phyloP scores from a whole-genome alignment of 2,797 vertebrate genomes.

The Acanthiza pusilla region DNA sequence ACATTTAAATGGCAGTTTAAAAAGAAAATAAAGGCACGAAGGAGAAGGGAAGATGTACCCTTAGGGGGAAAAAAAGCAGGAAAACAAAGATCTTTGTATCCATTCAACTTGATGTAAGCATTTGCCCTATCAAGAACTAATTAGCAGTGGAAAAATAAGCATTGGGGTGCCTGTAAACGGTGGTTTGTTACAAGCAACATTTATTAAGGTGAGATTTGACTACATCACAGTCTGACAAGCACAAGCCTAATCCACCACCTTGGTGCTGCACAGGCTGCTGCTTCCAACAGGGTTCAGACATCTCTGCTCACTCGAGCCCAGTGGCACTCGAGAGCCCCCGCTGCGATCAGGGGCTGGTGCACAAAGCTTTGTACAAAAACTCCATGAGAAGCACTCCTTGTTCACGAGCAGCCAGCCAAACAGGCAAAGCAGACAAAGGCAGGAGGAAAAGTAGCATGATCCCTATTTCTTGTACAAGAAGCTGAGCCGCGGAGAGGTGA shows the following conservation, averaged over 20 bases:
- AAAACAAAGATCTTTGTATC: background rate
- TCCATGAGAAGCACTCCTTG: background rate
- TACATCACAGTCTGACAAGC: background rate
- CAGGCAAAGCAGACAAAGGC: background rate
- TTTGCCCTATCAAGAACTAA: background rate
- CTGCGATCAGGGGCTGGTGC: background rate
- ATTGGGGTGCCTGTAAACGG: background rate
- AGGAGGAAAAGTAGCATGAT: background rate
- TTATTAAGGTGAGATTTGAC: background rate
- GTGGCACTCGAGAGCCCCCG: background rate
- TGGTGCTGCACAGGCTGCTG: background rate
- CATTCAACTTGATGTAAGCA: background rate
- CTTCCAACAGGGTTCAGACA: background rate
- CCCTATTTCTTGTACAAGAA: background rate
- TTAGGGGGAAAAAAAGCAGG: background rate
- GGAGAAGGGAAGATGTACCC: background rate
- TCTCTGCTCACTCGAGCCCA: rapidly evolving
- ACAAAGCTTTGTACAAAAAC: background rate
- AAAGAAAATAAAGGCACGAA: conserved; percentile 27
- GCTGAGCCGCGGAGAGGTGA: background rate
- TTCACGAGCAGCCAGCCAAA: background rate
- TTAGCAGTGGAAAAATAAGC: background rate
- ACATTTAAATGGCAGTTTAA: conserved; percentile 22
- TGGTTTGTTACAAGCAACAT: background rate
- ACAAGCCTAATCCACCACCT: background rate